Percentiles rank a stretch among this genome's conserved stretches.
These are phyloP conservation scores for Casuarius casuarius DNA, from an alignment of 2,113 vertebrate genomes.

Conservation along the genomic window DNA sequence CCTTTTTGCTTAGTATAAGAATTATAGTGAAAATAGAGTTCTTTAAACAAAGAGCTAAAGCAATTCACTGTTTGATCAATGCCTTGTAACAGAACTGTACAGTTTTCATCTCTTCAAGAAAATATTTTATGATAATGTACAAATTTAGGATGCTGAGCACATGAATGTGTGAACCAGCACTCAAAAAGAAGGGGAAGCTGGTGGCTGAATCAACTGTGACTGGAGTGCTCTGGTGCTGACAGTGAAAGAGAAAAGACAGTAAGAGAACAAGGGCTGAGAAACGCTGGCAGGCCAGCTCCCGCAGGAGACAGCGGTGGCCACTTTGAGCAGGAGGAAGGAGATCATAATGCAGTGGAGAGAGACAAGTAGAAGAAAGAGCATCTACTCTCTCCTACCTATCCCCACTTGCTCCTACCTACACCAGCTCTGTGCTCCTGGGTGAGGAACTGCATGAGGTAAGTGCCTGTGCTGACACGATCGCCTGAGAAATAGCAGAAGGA, in stretches of 20 bases:
- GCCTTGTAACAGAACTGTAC: not conserved
- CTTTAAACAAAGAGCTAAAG: too few species aligned
- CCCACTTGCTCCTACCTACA: not conserved
- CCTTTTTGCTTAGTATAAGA: too few species aligned
- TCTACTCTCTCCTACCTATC: not conserved
- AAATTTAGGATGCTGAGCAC: not conserved
- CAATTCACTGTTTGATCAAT: not conserved
- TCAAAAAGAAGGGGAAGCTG: not conserved
- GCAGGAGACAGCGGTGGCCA: not conserved
- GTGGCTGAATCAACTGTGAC: not conserved
- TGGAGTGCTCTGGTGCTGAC: fast-evolving
- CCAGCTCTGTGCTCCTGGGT: not conserved
- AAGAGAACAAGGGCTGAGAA: not conserved
- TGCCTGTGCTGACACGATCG: not conserved
- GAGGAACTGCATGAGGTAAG: not conserved
- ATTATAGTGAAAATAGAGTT: too few species aligned
- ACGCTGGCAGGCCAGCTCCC: not conserved
- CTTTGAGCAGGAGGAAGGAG: not conserved
- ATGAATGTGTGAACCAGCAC: not conserved
- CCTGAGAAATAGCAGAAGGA: not conserved
- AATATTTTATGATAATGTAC: not conserved
- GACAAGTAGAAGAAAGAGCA: not conserved
- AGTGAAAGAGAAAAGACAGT: not conserved
- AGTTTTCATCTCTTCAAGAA: not conserved
- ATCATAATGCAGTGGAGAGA: not conserved